Evolutionary conservation across 2,113 vertebrate species (phyloP).

Genomic region (crab-eating macaque (Macaca fascicularis)): T2T-MFA8v1.1 NC_088395.1:98562501-98563000

Average conservation of each 20-base stretch:
- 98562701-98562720: slow-evolving; percentile 63
- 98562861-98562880: slow-evolving; percentile 54
- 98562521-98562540: not conserved
- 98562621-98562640: slow-evolving; percentile 49
- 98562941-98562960: not conserved
- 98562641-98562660: slow-evolving; percentile 43
- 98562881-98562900: slow-evolving; percentile 53
- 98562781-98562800: slow-evolving; percentile 63
- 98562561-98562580: slow-evolving; percentile 56
- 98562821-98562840: slow-evolving; percentile 71
- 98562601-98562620: slow-evolving; percentile 15
- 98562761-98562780: slow-evolving; percentile 57
- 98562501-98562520: slow-evolving; percentile 31
- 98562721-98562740: slow-evolving; percentile 48
- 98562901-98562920: slow-evolving; percentile 15
- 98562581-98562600: slow-evolving; percentile 48
- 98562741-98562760: slow-evolving; percentile 63
- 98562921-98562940: not conserved
- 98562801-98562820: slow-evolving; percentile 66
- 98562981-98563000: not conserved
- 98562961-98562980: not conserved
- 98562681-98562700: slow-evolving; percentile 47
- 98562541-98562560: slow-evolving; percentile 42
- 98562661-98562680: slow-evolving; percentile 55
- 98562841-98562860: slow-evolving; percentile 61